Evolutionary conservation across 2,797 vertebrate genomes (phyloP).

Genomic region (Sphenopsis melanotis): DNA sequence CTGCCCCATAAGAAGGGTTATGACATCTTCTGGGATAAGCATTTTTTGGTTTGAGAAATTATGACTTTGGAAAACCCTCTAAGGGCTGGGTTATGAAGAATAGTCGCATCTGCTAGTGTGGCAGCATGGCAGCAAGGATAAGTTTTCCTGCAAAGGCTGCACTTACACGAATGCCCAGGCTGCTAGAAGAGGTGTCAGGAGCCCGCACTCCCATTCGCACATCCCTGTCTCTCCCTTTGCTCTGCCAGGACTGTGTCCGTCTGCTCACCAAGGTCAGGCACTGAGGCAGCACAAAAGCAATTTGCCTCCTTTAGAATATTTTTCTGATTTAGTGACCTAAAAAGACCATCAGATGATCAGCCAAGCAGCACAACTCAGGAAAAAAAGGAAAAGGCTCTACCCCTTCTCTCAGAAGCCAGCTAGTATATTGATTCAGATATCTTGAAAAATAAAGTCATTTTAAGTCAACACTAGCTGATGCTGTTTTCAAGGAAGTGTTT

Average conservation of each 20-base stretch:
- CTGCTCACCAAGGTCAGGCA: neutral
- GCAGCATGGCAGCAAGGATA: neutral
- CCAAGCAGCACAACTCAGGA: neutral
- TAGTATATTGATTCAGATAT: neutral
- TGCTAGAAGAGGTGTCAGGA: neutral
- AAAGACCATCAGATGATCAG: neutral
- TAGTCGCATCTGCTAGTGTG: neutral
- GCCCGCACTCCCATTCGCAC: fast-evolving
- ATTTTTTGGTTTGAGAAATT: neutral
- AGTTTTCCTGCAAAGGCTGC: neutral
- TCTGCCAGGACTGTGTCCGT: neutral
- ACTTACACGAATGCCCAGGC: neutral
- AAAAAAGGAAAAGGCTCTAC: neutral
- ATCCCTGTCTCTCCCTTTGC: neutral
- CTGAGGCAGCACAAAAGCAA: neutral
- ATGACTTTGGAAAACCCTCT: neutral
- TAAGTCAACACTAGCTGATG: neutral
- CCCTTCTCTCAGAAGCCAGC: neutral
- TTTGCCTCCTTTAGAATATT: neutral
- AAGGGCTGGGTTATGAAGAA: neutral
- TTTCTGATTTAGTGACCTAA: neutral
- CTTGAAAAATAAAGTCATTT: neutral
- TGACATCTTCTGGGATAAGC: neutral
- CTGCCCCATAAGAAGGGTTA: neutral
- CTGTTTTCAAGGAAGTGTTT: neutral